Evolutionary conservation across 1,140 invertebrate species (phyloP).

Genomic region (Pseudoatta argentina): DNA sequence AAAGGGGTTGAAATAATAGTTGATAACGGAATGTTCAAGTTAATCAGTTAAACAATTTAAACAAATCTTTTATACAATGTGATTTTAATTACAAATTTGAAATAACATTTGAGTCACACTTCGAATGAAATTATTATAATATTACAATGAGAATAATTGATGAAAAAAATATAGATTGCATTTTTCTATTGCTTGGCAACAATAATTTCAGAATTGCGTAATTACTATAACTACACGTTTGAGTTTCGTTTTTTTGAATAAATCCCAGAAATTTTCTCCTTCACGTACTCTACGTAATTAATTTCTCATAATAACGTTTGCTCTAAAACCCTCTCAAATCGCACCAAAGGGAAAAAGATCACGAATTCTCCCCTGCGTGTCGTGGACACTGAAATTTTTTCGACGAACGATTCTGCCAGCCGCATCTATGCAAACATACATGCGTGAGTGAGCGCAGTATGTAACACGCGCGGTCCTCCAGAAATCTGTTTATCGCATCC

Average conservation of each 20-base stretch:
- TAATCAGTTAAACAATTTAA: not conserved
- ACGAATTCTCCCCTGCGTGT: not conserved
- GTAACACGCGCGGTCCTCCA: conserved; percentile 20
- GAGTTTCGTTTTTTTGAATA: not conserved
- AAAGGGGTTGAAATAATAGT: not conserved
- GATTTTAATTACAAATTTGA: not conserved
- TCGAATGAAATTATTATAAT: not conserved
- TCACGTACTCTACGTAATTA: not conserved
- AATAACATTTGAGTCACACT: not conserved
- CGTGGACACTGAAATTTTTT: conserved; percentile 10
- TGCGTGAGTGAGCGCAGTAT: conserved; percentile 35
- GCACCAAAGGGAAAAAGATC: not conserved
- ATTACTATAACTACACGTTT: not conserved
- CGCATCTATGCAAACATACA: conserved; percentile 1
- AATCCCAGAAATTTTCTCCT: not conserved
- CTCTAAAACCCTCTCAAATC: not conserved
- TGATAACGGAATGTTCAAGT: not conserved
- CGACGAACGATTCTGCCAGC: not conserved
- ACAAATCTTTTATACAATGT: not conserved
- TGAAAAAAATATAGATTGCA: not conserved
- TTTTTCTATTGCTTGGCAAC: not conserved
- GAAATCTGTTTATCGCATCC: conserved; percentile 61
- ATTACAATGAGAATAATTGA: not conserved
- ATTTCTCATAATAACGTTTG: not conserved
- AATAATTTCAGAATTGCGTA: not conserved